These are phyloP conservation scores for Lampropteryx suffumata DNA, from an alignment of 2,888 invertebrate genomes.

Conservation along the genomic window DNA sequence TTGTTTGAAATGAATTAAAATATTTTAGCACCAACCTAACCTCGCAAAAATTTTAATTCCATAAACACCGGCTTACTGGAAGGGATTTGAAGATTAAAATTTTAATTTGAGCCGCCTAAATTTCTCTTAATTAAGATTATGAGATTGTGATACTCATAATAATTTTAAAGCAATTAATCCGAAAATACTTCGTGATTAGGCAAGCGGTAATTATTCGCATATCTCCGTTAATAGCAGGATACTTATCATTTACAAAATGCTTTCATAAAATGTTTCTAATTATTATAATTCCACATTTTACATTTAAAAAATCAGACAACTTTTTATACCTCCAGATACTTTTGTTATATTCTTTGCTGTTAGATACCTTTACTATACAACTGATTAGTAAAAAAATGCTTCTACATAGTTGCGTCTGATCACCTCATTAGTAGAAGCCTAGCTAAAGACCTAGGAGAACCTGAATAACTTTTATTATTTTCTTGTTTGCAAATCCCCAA, in stretches of 20 bases:
- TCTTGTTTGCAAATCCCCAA: background rate
- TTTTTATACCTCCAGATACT: too few species aligned
- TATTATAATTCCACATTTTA: too few species aligned
- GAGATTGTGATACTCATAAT: constrained; percentile 78
- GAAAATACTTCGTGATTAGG: constrained; percentile 61
- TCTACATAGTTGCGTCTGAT: too few species aligned
- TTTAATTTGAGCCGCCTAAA: constrained; percentile 71
- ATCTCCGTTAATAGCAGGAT: constrained; percentile 35
- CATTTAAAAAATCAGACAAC: too few species aligned
- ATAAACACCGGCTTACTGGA: constrained; percentile 49
- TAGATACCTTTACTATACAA: too few species aligned
- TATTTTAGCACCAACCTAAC: constrained; percentile 29
- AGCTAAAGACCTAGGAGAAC: too few species aligned
- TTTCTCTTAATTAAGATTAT: constrained; percentile 79
- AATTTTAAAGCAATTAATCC: constrained; percentile 77
- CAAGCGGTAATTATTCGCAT: constrained; percentile 61
- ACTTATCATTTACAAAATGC: constrained; percentile 3
- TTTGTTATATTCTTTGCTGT: too few species aligned
- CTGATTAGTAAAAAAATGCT: too few species aligned
- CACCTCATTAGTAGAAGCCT: too few species aligned
- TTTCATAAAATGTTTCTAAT: background rate
- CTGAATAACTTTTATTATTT: background rate
- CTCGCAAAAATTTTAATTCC: constrained; percentile 51
- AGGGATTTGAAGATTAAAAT: constrained; percentile 73
- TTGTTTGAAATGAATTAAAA: constrained; percentile 27